Percentiles rank a stretch among this genome's conserved stretches.
phyloP scores from a whole-genome alignment of 2,113 vertebrate genomes.

The Bubalus kerabau region DNA sequence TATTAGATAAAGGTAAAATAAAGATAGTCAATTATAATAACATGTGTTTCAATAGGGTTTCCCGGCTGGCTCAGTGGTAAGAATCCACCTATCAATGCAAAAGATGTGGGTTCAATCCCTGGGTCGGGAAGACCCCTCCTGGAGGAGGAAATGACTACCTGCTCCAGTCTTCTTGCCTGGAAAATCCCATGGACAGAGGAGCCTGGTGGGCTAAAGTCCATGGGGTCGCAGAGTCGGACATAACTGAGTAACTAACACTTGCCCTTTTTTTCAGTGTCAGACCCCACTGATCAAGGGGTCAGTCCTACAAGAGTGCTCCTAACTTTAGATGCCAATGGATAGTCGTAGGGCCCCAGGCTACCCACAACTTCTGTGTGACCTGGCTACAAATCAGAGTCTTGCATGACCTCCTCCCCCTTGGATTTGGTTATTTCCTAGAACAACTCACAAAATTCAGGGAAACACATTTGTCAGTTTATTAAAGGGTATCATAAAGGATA shows the following conservation, averaged over 20 bases:
- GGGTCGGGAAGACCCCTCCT: neutral
- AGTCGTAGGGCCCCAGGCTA: neutral
- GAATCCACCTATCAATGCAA: neutral
- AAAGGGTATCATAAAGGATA: neutral
- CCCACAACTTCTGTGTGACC: neutral
- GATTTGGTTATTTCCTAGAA: neutral
- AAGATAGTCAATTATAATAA: neutral
- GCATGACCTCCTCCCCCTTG: neutral
- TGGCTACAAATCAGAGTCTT: neutral
- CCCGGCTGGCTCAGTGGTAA: neutral
- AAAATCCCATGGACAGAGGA: neutral
- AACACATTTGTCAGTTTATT: neutral
- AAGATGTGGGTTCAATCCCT: neutral
- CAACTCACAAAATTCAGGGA: neutral
- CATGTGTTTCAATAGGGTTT: neutral
- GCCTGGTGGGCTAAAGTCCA: neutral
- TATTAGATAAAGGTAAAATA: neutral
- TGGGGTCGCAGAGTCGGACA: neutral
- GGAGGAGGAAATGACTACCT: neutral
- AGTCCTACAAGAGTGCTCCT: neutral
- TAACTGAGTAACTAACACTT: neutral
- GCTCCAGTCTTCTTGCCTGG: neutral
- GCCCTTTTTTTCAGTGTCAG: neutral
- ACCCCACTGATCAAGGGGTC: neutral
- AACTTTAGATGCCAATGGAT: neutral